These are phyloP conservation scores for Athetis lepigone DNA, from an alignment of 2,888 invertebrate genomes.

Conservation along the genomic window DNA sequence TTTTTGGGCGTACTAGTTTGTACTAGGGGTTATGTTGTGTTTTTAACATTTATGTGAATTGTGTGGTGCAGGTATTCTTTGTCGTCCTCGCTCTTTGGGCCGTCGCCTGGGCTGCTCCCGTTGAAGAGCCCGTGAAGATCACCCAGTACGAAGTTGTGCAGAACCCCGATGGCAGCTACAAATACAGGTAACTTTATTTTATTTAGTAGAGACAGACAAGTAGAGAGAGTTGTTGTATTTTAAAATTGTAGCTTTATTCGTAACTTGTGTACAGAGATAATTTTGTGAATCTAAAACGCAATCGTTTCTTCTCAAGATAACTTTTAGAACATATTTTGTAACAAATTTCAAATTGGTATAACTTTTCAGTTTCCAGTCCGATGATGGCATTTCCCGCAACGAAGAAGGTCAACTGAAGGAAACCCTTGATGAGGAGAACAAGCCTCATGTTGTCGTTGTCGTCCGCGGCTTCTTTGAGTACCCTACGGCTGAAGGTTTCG, in stretches of 20 bases:
- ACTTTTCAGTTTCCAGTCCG: conserved; percentile 86
- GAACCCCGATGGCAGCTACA: conserved; percentile 18
- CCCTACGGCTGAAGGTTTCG: conserved; percentile 89
- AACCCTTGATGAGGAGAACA: conserved; percentile 89
- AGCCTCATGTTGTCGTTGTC: conserved; percentile 89
- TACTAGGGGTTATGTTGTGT: neutral
- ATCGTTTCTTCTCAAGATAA: no score
- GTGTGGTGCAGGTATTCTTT: neutral
- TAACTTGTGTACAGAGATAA: no score
- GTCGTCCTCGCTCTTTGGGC: conserved; percentile 60
- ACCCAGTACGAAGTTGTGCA: neutral
- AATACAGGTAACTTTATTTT: conserved; percentile 8
- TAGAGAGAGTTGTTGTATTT: no score
- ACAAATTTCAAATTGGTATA: no score
- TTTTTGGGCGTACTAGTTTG: neutral
- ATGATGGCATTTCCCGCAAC: conserved; percentile 89
- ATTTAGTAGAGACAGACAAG: no score
- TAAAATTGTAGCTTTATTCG: no score
- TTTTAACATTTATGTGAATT: conserved; percentile 2
- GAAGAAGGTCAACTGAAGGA: conserved; percentile 86
- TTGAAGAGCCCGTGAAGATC: neutral
- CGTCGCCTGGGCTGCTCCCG: conserved; percentile 44
- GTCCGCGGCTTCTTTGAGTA: conserved; percentile 91
- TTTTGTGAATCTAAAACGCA: no score
- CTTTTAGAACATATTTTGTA: no score